Percentiles rank a stretch among this genome's conserved stretches.
Evolutionary conservation across 2,113 vertebrate genomes (phyloP).

Genomic region (Chelonoidis abingdonii): DNA sequence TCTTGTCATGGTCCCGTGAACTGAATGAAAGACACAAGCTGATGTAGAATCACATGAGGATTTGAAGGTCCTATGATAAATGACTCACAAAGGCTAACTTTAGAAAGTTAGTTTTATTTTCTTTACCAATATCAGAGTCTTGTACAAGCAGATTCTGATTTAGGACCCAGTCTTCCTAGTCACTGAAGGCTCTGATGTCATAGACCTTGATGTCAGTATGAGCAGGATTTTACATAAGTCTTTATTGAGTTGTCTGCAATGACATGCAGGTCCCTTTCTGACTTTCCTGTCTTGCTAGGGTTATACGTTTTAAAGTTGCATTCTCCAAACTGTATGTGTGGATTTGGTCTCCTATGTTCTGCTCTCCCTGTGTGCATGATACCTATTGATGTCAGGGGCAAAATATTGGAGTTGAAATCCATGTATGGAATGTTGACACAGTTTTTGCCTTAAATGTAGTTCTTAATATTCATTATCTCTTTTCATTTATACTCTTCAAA

Average conservation of each 20-base stretch:
- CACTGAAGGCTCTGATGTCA: fast-evolving
- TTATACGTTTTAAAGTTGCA: neutral
- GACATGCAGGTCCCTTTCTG: neutral
- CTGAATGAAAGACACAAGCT: neutral
- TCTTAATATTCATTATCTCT: neutral
- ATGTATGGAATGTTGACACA: neutral
- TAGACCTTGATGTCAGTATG: neutral
- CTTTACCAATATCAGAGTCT: neutral
- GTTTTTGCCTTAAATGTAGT: neutral
- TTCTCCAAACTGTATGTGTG: neutral
- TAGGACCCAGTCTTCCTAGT: neutral
- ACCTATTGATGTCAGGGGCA: neutral
- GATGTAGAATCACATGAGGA: neutral
- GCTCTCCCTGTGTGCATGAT: neutral
- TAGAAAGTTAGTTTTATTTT: neutral
- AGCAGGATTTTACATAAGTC: neutral
- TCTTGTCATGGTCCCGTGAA: neutral
- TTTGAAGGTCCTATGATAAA: neutral
- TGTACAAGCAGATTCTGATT: neutral
- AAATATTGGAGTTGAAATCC: neutral
- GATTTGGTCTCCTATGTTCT: neutral
- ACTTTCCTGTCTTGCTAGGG: neutral
- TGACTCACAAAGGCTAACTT: neutral
- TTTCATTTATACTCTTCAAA: neutral
- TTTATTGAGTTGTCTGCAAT: neutral